These are phyloP conservation scores for Tyto alba DNA, from an alignment of 2,113 vertebrate genomes.

Conservation along the genomic window DNA sequence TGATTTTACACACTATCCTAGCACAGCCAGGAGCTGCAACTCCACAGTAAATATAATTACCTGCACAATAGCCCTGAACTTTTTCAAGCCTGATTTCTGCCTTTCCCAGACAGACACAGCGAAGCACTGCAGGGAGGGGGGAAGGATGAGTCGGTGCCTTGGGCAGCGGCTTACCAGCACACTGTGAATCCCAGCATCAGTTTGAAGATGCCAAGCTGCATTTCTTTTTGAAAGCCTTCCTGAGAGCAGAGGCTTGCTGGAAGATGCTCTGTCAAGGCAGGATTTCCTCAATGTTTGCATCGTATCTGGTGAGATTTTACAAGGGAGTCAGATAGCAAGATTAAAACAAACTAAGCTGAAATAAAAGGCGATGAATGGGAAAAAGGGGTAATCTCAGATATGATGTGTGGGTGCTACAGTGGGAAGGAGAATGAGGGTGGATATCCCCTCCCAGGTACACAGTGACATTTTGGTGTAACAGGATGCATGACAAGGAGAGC, in stretches of 20 bases:
- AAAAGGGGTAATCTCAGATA: neutral
- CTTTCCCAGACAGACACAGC: neutral
- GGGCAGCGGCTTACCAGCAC: neutral
- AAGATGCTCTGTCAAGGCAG: neutral
- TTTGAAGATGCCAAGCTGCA: neutral
- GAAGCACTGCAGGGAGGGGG: neutral
- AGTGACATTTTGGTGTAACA: neutral
- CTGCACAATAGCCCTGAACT: neutral
- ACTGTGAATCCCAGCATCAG: rapidly evolving
- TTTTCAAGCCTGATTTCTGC: neutral
- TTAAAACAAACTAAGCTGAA: neutral
- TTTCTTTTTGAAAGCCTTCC: neutral
- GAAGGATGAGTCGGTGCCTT: rapidly evolving
- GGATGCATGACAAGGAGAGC: neutral
- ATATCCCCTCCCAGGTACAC: neutral
- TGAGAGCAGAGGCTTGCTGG: neutral
- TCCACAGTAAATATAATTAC: conserved; percentile 11
- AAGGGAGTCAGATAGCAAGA: neutral
- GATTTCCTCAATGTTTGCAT: neutral
- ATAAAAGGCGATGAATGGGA: neutral
- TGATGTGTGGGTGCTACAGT: rapidly evolving
- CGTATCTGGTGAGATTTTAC: neutral
- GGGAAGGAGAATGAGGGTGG: neutral
- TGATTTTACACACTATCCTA: neutral
- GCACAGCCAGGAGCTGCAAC: neutral